phyloP scores from a whole-genome alignment of 1,140 invertebrate species.

The Drosophila rhopaloa region DNA sequence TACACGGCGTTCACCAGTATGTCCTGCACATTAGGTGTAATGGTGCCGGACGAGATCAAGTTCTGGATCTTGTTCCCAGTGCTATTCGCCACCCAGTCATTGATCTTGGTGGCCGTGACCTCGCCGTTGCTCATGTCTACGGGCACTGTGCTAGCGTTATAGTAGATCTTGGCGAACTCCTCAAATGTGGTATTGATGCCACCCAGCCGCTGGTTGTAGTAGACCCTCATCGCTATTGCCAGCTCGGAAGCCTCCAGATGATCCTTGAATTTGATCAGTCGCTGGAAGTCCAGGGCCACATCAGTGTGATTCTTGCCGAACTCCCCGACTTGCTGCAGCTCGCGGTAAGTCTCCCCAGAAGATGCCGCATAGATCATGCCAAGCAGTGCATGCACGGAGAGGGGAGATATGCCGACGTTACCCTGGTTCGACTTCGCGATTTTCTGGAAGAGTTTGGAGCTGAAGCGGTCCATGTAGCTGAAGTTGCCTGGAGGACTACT shows the following conservation, averaged over 20 bases:
- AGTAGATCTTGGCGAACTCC: constrained; percentile 21
- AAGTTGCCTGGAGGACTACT: constrained; percentile 19
- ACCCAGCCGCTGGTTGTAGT: constrained; percentile 41
- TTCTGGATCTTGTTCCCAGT: constrained; percentile 53
- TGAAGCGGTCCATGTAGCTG: constrained; percentile 64
- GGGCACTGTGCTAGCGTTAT: constrained; percentile 30
- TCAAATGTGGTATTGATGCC: constrained; percentile 26
- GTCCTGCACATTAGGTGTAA: constrained; percentile 49
- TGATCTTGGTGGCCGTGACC: constrained; percentile 38
- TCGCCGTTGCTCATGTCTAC: constrained; percentile 45
- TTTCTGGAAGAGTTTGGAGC: constrained; percentile 52
- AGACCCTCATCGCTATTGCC: constrained; percentile 61
- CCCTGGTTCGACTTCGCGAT: constrained; percentile 8
- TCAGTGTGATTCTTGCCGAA: not conserved
- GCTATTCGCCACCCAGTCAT: constrained; percentile 60
- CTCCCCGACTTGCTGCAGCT: constrained; percentile 30
- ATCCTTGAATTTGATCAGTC: not conserved
- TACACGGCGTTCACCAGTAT: constrained; percentile 71
- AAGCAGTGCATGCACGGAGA: constrained; percentile 65
- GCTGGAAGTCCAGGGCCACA: constrained; percentile 30
- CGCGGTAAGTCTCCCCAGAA: constrained; percentile 30
- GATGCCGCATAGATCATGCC: constrained; percentile 52
- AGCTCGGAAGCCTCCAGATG: constrained; percentile 24
- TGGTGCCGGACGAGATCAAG: constrained; percentile 30
- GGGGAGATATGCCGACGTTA: constrained; percentile 69